phyloP scores from a whole-genome alignment of 37 sponge, comb jelly and placozoan species.

The Sycon ciliatum region DNA sequence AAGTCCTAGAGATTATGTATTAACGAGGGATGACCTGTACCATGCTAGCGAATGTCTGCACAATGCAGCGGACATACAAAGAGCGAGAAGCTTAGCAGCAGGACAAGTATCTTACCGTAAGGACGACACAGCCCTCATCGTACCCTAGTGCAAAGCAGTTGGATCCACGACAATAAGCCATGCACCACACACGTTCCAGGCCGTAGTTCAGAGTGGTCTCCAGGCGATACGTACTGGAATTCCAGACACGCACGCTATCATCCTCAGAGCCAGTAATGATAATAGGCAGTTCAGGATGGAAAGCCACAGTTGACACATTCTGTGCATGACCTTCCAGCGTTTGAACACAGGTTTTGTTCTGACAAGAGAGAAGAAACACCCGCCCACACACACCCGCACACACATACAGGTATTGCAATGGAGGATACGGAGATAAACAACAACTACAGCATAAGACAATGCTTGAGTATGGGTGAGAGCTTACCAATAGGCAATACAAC shows the following conservation, averaged over 20 bases:
- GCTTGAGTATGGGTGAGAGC: no score
- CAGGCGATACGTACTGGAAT: constrained; percentile 88
- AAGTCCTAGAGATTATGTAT: no score
- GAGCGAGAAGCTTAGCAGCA: no score
- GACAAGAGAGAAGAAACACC: background rate
- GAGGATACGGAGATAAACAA: no score
- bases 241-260: constrained; percentile 86
- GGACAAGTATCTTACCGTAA: constrained; percentile 47
- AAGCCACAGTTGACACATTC: constrained; percentile 82
- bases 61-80: no score
- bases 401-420: no score
- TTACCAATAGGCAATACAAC: no score
- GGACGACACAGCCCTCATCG: constrained; percentile 88
- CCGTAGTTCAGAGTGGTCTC: constrained; percentile 97
- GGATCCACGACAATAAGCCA: constrained; percentile 58
- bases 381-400: no score
- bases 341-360: constrained; percentile 96
- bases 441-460: no score
- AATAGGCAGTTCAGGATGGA: constrained; percentile 92
- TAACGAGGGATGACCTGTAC: no score
- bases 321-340: constrained; percentile 90
- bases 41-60: no score
- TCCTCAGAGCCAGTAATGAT: constrained; percentile 91
- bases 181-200: constrained; percentile 90
- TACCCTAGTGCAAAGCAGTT: constrained; percentile 87